phyloP scores from a whole-genome alignment of 1,140 invertebrate species.

The Vollenhovia emeryi region DNA sequence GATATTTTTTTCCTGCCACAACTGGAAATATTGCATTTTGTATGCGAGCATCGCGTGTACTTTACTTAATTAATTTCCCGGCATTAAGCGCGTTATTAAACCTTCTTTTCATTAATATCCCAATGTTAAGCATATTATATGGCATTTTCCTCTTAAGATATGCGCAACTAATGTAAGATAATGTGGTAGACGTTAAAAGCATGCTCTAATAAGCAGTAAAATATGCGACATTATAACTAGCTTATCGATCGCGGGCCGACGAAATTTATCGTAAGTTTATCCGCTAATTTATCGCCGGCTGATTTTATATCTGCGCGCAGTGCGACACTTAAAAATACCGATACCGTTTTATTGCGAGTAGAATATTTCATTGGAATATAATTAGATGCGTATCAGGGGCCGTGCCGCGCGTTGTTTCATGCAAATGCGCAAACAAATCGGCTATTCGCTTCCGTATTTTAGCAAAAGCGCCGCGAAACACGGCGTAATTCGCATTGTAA shows the following conservation, averaged over 20 bases:
- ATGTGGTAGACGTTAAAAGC: slow-evolving; percentile 52
- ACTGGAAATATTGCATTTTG: background rate
- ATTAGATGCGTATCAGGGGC: slow-evolving; percentile 47
- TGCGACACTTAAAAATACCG: slow-evolving; percentile 22
- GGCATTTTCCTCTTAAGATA: background rate
- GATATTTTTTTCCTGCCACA: background rate
- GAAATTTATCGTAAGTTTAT: slow-evolving; percentile 68
- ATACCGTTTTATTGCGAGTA: slow-evolving; percentile 21
- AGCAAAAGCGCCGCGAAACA: slow-evolving; percentile 5
- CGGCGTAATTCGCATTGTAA: slow-evolving; percentile 34
- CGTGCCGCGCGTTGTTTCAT: slow-evolving; percentile 30
- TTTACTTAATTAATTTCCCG: slow-evolving; percentile 8
- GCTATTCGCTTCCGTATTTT: slow-evolving; percentile 19
- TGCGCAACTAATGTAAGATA: slow-evolving; percentile 32
- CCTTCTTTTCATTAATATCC: background rate
- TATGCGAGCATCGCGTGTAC: background rate
- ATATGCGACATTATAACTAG: slow-evolving; percentile 62
- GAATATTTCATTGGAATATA: slow-evolving; percentile 54
- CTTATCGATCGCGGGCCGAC: slow-evolving; percentile 60
- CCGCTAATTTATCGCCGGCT: slow-evolving; percentile 32
- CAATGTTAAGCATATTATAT: background rate
- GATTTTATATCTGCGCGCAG: slow-evolving; percentile 30
- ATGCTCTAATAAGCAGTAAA: slow-evolving; percentile 61
- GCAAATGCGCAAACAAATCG: slow-evolving; percentile 56
- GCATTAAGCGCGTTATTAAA: background rate